Evolutionary conservation across 2,797 vertebrate genomes (phyloP), one percentile per base, ranked within the genome.

Genomic region (Hyperoplus immaculatus): DNA sequence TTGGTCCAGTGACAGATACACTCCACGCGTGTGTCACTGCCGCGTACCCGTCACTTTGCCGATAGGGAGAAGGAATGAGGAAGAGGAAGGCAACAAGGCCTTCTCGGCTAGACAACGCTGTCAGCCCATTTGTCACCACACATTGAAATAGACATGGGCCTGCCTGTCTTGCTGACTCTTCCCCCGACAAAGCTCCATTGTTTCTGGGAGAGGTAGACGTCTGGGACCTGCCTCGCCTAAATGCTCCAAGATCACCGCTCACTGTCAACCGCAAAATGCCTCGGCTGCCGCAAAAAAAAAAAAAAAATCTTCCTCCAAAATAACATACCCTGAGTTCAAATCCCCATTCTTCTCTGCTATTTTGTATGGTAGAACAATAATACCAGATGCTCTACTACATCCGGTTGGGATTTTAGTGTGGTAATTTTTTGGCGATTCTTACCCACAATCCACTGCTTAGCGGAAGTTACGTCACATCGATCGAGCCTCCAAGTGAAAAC

Each of bases 1-100:
- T 85, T 29, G 3, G 82, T 92, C 83, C 85, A 1, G 75, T 92
- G 91, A 92, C 89, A 92, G 87, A 89, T 88, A 60, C 89, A 82
- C 89, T 87, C 70, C 78, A 69, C 85, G 77, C 85, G 77, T 49
- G 87, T 88, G 89, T 90, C 90, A 87, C 83, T 69, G 83, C 69
- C 13, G 72, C 21, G 66, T 60, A 77, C 72, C 84, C 64, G 69
- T 87, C 89, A 89, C 85, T 82, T 78, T 4, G 8, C 63, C 3
- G 77, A 88, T 77, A 45, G 55, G 14, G 77, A 55, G 68, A 58
- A 36, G 51, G 42, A 36, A 60, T 4, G 1, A 51, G 54, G 57
- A 38, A 11, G 60, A 71, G 56, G 72, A 56, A 53, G 72, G 76
- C 77, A 18, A 56, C 45, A 50, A 72, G 67, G 74, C 54, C 81